Percentiles rank a stretch among this genome's conserved stretches.
These are phyloP conservation scores for Epizoanthus fatuus DNA, from an alignment of 92 coral and sea anemone species.

Conservation along the genomic window DNA sequence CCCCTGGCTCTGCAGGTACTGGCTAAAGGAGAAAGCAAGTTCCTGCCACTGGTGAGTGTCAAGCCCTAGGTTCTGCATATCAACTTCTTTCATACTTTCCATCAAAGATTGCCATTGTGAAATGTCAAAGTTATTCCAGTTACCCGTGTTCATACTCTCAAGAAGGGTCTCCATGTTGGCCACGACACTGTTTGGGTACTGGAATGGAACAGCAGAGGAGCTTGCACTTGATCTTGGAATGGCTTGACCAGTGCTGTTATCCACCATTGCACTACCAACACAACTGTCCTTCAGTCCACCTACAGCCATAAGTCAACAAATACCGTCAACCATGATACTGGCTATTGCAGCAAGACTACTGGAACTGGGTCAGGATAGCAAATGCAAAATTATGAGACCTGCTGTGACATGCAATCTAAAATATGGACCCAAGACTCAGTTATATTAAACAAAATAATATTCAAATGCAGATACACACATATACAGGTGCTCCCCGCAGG, in stretches of 20 bases:
- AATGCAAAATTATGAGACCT: too few species aligned
- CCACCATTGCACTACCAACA: conserved; percentile 33
- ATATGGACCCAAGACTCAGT: too few species aligned
- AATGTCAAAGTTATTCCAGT: conserved; percentile 89
- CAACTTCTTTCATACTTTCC: conserved; percentile 97
- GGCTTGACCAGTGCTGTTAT: conserved; percentile 54
- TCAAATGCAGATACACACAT: too few species aligned
- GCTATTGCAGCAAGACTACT: neutral
- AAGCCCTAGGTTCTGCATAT: conserved; percentile 87
- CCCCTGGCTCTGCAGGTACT: conserved; percentile 88
- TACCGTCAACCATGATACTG: neutral
- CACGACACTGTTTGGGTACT: conserved; percentile 75
- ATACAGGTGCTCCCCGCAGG: too few species aligned
- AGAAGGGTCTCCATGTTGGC: conserved; percentile 95
- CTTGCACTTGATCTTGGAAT: conserved; percentile 29
- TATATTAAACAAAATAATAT: too few species aligned
- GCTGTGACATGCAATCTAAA: too few species aligned
- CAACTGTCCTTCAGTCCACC: conserved; percentile 30
- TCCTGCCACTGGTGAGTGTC: conserved; percentile 97
- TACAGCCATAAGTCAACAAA: neutral
- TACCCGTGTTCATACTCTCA: conserved; percentile 95
- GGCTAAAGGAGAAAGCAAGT: conserved; percentile 96
- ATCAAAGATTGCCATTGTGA: conserved; percentile 89
- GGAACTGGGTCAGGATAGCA: too few species aligned
- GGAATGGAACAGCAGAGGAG: conserved; percentile 26